These are phyloP conservation scores for Amblyraja radiata DNA, from an alignment of 2,797 vertebrate species.

Conservation along the genomic window DNA sequence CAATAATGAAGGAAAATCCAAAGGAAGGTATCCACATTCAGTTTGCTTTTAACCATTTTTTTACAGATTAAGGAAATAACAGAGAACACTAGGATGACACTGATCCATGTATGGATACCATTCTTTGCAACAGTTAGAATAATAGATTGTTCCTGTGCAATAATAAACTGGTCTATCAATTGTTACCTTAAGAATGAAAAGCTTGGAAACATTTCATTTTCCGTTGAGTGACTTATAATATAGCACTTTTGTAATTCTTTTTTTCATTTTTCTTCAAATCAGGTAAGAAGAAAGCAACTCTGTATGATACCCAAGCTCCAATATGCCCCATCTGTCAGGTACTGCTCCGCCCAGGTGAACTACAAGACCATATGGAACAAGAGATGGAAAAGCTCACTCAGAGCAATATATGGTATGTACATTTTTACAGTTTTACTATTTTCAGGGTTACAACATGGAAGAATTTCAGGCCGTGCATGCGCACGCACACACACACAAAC, in stretches of 20 bases:
- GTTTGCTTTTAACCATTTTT: background rate
- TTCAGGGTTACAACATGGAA: background rate
- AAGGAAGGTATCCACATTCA: background rate
- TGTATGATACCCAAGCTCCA: conserved; percentile 95
- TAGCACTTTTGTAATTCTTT: background rate
- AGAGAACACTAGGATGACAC: background rate
- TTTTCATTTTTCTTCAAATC: conserved; percentile 45
- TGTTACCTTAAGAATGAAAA: background rate
- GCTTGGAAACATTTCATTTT: background rate
- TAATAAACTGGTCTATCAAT: background rate
- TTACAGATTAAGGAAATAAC: background rate
- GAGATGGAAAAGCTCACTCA: conserved; percentile 88
- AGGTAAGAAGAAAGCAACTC: conserved; percentile 94
- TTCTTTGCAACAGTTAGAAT: background rate
- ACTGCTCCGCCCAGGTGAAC: conserved; percentile 84
- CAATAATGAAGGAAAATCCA: background rate
- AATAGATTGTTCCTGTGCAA: background rate
- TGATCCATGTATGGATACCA: background rate
- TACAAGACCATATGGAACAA: conserved; percentile 97
- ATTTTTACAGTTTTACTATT: background rate
- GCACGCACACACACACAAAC: background rate
- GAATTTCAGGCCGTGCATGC: background rate
- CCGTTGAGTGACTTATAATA: background rate
- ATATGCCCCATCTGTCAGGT: conserved; percentile 97
- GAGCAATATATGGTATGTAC: conserved; percentile 78